These are phyloP conservation scores for Cherax quadricarinatus DNA, from an alignment of 1,140 invertebrate species.

Conservation along the genomic window DNA sequence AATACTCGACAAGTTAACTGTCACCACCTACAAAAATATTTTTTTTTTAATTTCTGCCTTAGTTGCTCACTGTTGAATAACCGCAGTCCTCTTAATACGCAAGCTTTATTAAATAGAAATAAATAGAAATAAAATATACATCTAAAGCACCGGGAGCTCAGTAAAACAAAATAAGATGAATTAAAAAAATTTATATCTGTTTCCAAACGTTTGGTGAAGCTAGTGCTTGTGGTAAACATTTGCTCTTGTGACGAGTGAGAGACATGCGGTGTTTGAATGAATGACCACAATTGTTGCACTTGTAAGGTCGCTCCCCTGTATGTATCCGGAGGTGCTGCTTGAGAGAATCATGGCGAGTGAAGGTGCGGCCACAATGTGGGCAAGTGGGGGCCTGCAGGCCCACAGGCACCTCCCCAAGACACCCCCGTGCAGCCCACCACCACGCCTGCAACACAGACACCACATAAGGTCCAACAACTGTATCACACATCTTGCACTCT, in stretches of 20 bases:
- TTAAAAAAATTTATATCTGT: neutral
- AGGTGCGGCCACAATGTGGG: conserved; percentile 79
- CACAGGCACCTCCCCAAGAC: conserved; percentile 27
- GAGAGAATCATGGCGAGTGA: conserved; percentile 69
- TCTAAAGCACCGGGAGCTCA: neutral
- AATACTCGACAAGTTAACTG: neutral
- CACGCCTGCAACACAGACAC: conserved; percentile 65
- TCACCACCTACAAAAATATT: neutral
- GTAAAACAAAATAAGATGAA: neutral
- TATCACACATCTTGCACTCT: conserved; percentile 16
- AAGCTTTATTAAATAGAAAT: neutral
- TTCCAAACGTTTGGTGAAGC: neutral
- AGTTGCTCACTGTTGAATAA: neutral
- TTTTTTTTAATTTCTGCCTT: neutral
- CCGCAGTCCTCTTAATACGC: neutral
- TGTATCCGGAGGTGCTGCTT: conserved; percentile 71
- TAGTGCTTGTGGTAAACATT: conserved; percentile 36
- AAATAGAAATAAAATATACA: neutral
- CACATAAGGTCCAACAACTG: conserved; percentile 47
- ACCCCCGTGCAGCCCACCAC: conserved; percentile 59
- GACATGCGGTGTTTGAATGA: conserved; percentile 80
- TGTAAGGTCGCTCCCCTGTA: conserved; percentile 74
- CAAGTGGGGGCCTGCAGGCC: conserved; percentile 78
- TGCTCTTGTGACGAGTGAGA: conserved; percentile 51
- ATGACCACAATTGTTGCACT: conserved; percentile 80